Base-by-base conservation (phyloP, 2,113 vertebrate genomes). In the Rissa tridactyla region DNA sequence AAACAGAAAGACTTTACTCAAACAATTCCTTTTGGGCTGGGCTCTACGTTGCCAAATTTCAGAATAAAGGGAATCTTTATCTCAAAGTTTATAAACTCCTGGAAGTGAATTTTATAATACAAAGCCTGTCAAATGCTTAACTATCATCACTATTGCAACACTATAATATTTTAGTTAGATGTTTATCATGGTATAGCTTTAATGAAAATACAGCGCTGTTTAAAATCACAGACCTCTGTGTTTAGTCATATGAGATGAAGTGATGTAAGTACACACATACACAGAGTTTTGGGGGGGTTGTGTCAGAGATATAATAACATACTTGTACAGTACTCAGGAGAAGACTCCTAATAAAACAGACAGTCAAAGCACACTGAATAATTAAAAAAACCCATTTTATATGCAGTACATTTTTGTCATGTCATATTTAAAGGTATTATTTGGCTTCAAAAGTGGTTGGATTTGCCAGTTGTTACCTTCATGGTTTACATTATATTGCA, bases 401-500 rank as follows among this genome's bases (percentile, higher is more conserved):
- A 55, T 64, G 57, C 69, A 72, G 66, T 72, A 65, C 26, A 71
- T 47, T 91, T 93, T 68, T 87, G 69, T 88, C 61, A 34, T 82
- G 51, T 88, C 69, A n/a, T 86, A 78, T 86, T 84, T 93, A 82
- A 96, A 93, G 72, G 64, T 95, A 68, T 78, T 52, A 52, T 34
- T 92, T 91, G 81, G 83, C 70, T 89, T 95, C 83, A 76, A n/a
- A 92, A 92, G 54, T 71, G 61, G 77, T 86, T 86, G 55, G 55
- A 79, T 84, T 95, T 94, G 36, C 81, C 86, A 91, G 34, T 94
- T 82, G 54, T 91, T 94, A 76, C 86, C 77, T 91, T 89, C 36
- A 8, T 76, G 57, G 69, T 88, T 96, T 94, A 66, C n/a, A 22
- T 86, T 75, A 49, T 17, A 83, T 88, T 92, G n/a, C 62, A 83